phyloP scores from a whole-genome alignment of 2,888 invertebrate genomes.

The Lamproptera curius region DNA sequence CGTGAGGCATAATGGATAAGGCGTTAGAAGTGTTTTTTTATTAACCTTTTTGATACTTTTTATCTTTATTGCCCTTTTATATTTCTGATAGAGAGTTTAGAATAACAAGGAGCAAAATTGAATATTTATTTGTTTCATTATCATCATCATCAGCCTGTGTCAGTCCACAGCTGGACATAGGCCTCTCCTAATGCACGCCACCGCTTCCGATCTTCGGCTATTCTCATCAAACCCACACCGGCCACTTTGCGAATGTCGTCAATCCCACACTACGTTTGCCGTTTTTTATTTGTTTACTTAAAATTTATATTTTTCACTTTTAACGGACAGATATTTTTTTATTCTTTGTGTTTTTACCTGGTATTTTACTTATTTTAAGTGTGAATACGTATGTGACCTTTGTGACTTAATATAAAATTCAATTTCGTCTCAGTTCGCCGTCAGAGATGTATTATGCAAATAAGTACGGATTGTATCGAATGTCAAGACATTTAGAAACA shows the following conservation, averaged over 20 bases:
- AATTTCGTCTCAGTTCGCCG: not conserved
- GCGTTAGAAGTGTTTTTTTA: not conserved
- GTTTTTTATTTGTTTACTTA: not conserved
- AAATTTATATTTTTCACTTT: not conserved
- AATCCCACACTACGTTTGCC: not conserved
- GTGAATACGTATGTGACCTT: not conserved
- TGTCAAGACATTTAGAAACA: not conserved
- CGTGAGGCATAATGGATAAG: slow-evolving; percentile 13
- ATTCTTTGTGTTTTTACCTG: too few species aligned
- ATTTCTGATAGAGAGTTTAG: not conserved
- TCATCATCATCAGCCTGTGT: too few species aligned
- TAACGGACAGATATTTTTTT: too few species aligned
- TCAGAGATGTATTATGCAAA: not conserved
- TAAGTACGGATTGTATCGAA: not conserved
- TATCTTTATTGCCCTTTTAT: too few species aligned
- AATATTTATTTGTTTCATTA: not conserved
- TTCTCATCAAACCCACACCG: too few species aligned
- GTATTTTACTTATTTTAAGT: not conserved
- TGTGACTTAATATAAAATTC: not conserved
- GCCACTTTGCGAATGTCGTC: too few species aligned
- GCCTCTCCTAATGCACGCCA: too few species aligned
- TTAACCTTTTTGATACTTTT: too few species aligned
- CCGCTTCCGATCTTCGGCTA: too few species aligned
- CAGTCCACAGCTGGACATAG: too few species aligned
- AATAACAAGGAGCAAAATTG: not conserved